Evolutionary conservation across 2,113 vertebrate species (phyloP), one percentile per base, ranked within the genome.

Genomic region (Apodemus speciosus): DNA sequence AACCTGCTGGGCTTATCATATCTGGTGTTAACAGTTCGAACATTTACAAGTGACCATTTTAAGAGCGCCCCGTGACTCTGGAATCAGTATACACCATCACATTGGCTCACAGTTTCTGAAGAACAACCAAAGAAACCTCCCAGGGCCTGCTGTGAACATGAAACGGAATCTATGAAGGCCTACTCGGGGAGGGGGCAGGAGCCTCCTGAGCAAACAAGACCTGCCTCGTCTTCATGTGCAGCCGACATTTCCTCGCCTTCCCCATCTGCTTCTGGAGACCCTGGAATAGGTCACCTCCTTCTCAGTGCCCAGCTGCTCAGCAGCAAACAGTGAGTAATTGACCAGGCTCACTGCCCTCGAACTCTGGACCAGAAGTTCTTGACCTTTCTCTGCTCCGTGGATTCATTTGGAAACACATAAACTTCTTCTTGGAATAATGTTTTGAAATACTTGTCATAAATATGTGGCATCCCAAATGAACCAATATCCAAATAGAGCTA

Each of bases 211-310:
- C 93, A 93, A 96, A 94, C 73, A 94, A 90, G 89, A 20, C 89
- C 32, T 56, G 77, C 60, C 88, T 73, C 38, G 4, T 77, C 94
- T 94, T 93, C 94, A 85, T 93, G 60, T 89, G 71, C 87, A 85
- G 51, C 60, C 71, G 80, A 64, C 56, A n/a, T 95, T 97, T 95
- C 76, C 80, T 94, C 92, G 93, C 23, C 35, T 90, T 92, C 72
- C 64, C 13, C 27, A 11, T 89, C 92, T 97, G 94, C 95, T 97
- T 96, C 69, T 85, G 84, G 92, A 96, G 66, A 38, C 32, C 51
- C 51, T 64, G 64, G 96, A 83, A 93, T 81, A 94, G 96, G 93
- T 95, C 92, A 96, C 53, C 88, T 95, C 80, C 95, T 96, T 84
- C 95, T 94, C 79, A 89, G 93, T 27, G 14, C 30, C 81, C 4